Percentiles rank a stretch among this genome's conserved stretches.
Conservation (phyloP, 2,888 invertebrate species). For the Callinectes sapidus region DNA sequence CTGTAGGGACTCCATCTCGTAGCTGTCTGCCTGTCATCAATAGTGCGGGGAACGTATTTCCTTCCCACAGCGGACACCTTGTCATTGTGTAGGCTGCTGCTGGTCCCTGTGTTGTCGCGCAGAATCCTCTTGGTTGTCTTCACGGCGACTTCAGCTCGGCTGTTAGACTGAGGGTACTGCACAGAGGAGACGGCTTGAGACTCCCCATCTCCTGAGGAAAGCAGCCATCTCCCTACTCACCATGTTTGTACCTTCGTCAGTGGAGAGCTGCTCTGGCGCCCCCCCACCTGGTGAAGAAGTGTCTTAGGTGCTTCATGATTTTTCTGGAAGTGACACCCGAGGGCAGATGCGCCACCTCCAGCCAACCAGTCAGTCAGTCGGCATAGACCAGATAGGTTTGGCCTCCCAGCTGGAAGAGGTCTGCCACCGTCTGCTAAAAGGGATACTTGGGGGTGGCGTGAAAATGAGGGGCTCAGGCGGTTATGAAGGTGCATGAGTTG, state of each 20-base stretch:
- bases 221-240: not conserved
- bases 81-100: too few relatives aligned
- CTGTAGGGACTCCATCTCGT: not conserved
- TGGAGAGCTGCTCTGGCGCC: not conserved
- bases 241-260: not conserved
- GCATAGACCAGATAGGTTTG: too few relatives aligned
- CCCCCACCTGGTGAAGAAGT: conserved; percentile 29
- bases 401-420: too few relatives aligned
- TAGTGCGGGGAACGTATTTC: not conserved
- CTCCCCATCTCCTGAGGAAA: too few relatives aligned
- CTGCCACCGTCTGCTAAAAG: too few relatives aligned
- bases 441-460: not conserved
- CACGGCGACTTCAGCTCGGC: not conserved
- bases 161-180: conserved; percentile 20
- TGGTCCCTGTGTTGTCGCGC: too few relatives aligned
- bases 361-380: too few relatives aligned
- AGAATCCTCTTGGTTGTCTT: conserved; percentile 3
- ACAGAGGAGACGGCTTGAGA: not conserved
- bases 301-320: too few relatives aligned
- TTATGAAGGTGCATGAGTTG: not conserved
- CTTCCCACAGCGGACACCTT: too few relatives aligned
- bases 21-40: conserved; percentile 12
- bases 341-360: too few relatives aligned
- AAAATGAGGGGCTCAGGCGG: not conserved
- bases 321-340: too few relatives aligned